Evolutionary conservation across 2,113 vertebrate genomes (phyloP).

Genomic region (Campylomormyrus tamandua): DNA sequence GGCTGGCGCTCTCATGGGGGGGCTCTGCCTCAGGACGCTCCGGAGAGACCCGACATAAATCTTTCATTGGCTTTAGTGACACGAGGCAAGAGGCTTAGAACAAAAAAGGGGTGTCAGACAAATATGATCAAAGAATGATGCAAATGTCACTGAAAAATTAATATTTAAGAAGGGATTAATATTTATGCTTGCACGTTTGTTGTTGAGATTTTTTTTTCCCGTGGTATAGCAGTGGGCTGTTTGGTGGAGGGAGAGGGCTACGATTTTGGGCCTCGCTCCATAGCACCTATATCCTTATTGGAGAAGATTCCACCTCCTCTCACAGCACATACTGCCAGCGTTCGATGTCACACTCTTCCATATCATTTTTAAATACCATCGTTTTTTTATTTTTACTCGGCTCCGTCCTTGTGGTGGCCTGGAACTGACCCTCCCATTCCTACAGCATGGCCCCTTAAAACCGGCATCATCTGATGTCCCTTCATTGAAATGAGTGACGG

Average conservation of each 20-base stretch:
- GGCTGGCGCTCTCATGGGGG: background rate
- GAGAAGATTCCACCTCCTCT: background rate
- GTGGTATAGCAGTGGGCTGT: conserved; percentile 20
- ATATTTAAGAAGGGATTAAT: conserved; percentile 44
- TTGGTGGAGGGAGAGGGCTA: conserved; percentile 13
- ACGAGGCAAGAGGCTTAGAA: conserved; percentile 28
- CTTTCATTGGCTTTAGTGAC: conserved; percentile 37
- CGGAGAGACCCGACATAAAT: conserved; percentile 35
- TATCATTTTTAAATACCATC: background rate
- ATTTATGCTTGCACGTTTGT: conserved; percentile 40
- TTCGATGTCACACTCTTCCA: background rate
- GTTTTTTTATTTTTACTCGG: background rate
- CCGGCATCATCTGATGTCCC: background rate
- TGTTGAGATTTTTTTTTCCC: conserved; percentile 21
- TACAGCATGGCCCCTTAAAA: background rate
- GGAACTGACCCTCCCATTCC: background rate
- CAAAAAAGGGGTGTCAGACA: conserved; percentile 34
- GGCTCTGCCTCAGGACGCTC: conserved; percentile 13
- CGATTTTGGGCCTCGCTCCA: background rate
- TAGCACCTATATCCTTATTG: background rate
- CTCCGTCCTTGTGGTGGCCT: background rate
- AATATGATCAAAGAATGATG: conserved; percentile 44
- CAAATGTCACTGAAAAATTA: conserved; percentile 42
- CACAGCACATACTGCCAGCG: background rate
- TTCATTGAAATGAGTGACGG: background rate